Evolutionary conservation across 2,113 vertebrate species (phyloP), one percentile per base, ranked within the genome.

Genomic region (Sisor rabdophorus): DNA sequence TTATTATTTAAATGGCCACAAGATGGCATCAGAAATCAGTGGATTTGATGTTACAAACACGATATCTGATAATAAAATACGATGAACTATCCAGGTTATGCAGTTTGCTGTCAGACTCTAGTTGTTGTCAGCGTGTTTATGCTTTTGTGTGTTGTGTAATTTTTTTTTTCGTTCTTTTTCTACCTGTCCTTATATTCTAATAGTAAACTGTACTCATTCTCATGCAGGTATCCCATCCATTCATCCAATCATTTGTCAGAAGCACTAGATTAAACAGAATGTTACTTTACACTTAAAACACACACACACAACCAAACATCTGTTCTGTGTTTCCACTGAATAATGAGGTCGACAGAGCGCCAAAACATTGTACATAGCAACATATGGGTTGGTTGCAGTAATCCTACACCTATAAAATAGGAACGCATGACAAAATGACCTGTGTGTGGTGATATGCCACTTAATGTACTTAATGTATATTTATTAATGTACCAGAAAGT

Each of bases 341-440:
- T 15, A 44, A 68, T 50, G 65, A 50, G 24, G 44, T 26, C 9
- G 44, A 28, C 12, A 16, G 44, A 9, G 22, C 40, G 13, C 24
- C 44, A 26, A 28, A 48, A 68, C 64, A 26, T 48, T 17, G 40
- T 16, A 13, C 63, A 26, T 17, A 68, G 47, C 44, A 68, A 28
- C 22, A 50, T 44, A 68, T 2, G 22, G 22, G 15, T 15, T 19
- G 16, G 44, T 19, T 15, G 10, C 47, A 28, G 65, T 68, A 68
- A 68, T 19, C 5, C 22, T 50, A 68, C 65, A 68, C 65, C 47
- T 50, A 50, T 50, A 19, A 68, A 50, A 47, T 68, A 24, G 40
- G n/a, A 16, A 30, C 20, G 47, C 40, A 68, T 68, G 65, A 68
- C 65, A 67, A 26, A 50, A 68, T 50, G 65, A 68, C 65, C 44